Evolutionary conservation across 1,140 invertebrate genomes (phyloP).

Genomic region (Drosophila mojavensis): DNA sequence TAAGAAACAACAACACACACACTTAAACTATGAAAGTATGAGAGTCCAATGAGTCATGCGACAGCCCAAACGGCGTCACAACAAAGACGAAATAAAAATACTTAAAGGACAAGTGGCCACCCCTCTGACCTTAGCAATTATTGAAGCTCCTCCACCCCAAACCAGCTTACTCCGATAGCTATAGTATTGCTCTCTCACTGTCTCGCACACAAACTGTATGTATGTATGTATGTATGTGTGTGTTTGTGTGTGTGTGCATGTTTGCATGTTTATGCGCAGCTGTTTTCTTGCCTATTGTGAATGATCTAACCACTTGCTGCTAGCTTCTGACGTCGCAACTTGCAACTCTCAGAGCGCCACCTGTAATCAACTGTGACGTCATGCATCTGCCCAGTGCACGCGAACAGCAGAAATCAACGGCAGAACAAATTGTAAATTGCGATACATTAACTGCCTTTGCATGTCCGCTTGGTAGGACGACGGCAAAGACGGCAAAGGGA

Average conservation of each 20-base stretch:
- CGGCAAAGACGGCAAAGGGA: too few relatives aligned
- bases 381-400: slow-evolving; percentile 36
- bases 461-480: slow-evolving; percentile 34
- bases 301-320: slow-evolving; percentile 74
- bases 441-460: slow-evolving; percentile 54
- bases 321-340: slow-evolving; percentile 63
- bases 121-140: slow-evolving; percentile 40
- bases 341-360: slow-evolving; percentile 61
- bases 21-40: neutral
- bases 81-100: slow-evolving; percentile 74
- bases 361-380: slow-evolving; percentile 78
- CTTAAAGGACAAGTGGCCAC: slow-evolving; percentile 52
- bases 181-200: neutral
- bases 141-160: slow-evolving; percentile 15
- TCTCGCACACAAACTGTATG: slow-evolving; percentile 7
- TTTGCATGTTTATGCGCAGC: slow-evolving; percentile 38
- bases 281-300: slow-evolving; percentile 56
- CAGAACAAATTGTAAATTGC: slow-evolving; percentile 42
- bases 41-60: slow-evolving; percentile 63
- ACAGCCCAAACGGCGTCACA: slow-evolving; percentile 61
- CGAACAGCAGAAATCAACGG: slow-evolving; percentile 27
- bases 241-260: neutral
- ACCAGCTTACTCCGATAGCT: slow-evolving; percentile 14
- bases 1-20: slow-evolving; percentile 32
- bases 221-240: slow-evolving; percentile 3